phyloP scores from a whole-genome alignment of 1,140 invertebrate species.

The Olivierus martensii region DNA sequence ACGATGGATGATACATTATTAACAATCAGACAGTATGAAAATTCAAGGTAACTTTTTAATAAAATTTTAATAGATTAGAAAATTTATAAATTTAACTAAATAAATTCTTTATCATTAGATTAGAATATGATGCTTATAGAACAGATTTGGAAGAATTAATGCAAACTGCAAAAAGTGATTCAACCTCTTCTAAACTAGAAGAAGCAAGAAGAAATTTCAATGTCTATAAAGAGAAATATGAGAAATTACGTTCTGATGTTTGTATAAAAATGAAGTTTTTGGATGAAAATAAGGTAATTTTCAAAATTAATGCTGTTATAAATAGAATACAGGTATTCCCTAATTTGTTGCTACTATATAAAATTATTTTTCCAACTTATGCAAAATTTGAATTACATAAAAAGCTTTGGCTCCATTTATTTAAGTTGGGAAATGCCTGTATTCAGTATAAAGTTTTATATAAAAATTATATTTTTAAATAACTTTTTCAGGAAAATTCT shows the following conservation, averaged over 20 bases:
- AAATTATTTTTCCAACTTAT: too few relatives aligned
- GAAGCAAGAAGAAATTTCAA: conserved; percentile 69
- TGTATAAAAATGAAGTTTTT: conserved; percentile 88
- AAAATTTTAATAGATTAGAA: too few relatives aligned
- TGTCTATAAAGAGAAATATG: conserved; percentile 74
- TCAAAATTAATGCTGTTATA: too few relatives aligned
- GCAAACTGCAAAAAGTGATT: conserved; percentile 31
- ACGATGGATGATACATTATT: conserved; percentile 92
- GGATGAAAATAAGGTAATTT: conserved; percentile 82
- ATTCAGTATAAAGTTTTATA: too few relatives aligned
- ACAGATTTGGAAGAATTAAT: conserved; percentile 69
- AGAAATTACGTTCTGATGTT: conserved; percentile 78
- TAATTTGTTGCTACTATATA: too few relatives aligned
- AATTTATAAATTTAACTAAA: too few relatives aligned
- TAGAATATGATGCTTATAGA: conserved; percentile 95
- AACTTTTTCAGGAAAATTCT: too few relatives aligned
- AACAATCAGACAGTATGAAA: conserved; percentile 85
- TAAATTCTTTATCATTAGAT: conserved; percentile 38
- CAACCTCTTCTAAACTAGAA: conserved; percentile 50
- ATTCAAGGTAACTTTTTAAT: conserved; percentile 51
- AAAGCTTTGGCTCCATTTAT: too few relatives aligned
- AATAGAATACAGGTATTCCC: too few relatives aligned
- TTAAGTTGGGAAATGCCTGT: too few relatives aligned
- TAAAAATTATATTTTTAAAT: too few relatives aligned
- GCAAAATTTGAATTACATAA: too few relatives aligned